Base-by-base conservation (phyloP, 2,888 invertebrate species). In the Amiota communis region DNA sequence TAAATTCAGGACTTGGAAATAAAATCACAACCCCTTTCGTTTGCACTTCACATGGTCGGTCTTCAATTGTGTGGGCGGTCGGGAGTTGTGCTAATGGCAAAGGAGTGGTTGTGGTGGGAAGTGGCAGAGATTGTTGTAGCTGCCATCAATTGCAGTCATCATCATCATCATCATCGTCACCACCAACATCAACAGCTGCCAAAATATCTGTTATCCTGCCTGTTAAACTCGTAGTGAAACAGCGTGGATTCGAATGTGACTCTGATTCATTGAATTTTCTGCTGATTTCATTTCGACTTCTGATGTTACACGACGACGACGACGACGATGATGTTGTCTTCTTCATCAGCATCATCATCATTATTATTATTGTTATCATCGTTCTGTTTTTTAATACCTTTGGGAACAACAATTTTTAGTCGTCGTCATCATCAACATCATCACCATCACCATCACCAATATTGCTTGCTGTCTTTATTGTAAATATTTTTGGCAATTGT, bases 281-380 rank as follows among this genome's bases (percentile, higher is more conserved):
- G 84, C 87, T 87, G 86, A 86, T 86, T 86, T 86, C 86, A 87
- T 87, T 87, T 87, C 87, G 87, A 87, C 86, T 86, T 87, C 87
- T 87, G 86, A 87, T 87, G 86, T 86, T 87, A 74, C 75, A 36
- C 72, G 47, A 48, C 48, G 47, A 48, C 48, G 47, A 36, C 72
- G 47, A 48, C 48, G 47, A 11, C 48, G 59, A 10, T n/a, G 10
- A 59, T 23, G 12, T 13, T 8, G 59, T 36, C 6, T 36, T 36
- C 6, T 59, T 59, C 59, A 17, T 17, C 17, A 23, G 8, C 59
- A 23, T 13, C 59, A 59, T 23, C 23, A 23, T 59, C 59, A 23
- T 13, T 1, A 59, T 17, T 15, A 13, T 59, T 13, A 17, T 59
- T 17, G 59, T 6, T 6, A 36, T 36, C 36, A 36, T 36, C 36